These are phyloP conservation scores for Luperina testacea DNA, from an alignment of 2,888 invertebrate species.

Conservation along the genomic window DNA sequence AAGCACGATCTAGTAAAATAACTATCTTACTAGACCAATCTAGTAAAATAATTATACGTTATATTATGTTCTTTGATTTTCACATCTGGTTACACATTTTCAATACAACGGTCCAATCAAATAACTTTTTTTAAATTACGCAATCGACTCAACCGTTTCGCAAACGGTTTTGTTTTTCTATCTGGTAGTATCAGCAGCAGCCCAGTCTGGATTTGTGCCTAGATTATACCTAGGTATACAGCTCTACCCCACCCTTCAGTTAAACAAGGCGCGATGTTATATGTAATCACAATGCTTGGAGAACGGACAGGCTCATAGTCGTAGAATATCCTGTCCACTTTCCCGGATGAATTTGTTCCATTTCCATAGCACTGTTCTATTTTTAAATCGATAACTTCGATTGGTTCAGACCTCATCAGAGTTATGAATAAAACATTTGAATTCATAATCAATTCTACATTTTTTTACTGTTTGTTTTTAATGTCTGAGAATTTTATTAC, in stretches of 20 bases:
- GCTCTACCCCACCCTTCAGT: no score
- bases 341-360: background rate
- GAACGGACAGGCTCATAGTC: background rate
- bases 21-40: no score
- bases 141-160: no score
- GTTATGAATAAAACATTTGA: conserved; percentile 50
- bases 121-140: no score
- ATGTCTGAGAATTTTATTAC: conserved; percentile 8
- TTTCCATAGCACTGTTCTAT: background rate
- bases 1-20: no score
- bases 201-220: background rate
- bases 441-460: conserved; percentile 36
- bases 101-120: no score
- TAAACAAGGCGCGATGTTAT: no score
- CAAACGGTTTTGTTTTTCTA: no score
- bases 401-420: conserved; percentile 11
- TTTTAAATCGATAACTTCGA: conserved; percentile 37
- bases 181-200: no score
- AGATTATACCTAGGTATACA: background rate
- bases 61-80: no score
- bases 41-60: no score
- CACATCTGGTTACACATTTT: no score
- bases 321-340: background rate
- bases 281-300: background rate
- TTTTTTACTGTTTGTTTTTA: conserved; percentile 36